These are phyloP conservation scores for Melipona quadrifasciata DNA, from an alignment of 1,140 invertebrate species.

Conservation along the genomic window DNA sequence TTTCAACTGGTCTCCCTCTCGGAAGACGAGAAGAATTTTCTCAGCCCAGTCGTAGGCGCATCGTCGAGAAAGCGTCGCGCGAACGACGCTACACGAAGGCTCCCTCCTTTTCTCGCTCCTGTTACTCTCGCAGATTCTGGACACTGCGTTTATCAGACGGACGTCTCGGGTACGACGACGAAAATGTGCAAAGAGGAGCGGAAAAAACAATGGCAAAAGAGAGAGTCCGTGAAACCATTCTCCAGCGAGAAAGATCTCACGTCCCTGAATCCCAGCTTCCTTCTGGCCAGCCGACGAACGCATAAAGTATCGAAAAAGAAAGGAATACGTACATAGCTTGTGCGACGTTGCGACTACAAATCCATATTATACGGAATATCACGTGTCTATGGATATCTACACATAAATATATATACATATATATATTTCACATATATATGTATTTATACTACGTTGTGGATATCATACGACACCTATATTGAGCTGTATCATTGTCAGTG, in stretches of 20 bases:
- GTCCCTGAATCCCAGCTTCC: slow-evolving; percentile 16
- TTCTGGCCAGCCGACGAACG: slow-evolving; percentile 58
- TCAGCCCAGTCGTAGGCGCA: slow-evolving; percentile 16
- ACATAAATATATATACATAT: slow-evolving; percentile 36
- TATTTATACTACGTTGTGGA: slow-evolving; percentile 56
- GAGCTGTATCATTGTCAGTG: slow-evolving; percentile 80
- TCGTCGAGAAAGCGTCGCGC: slow-evolving; percentile 24
- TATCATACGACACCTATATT: slow-evolving; percentile 67
- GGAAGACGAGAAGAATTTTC: neutral
- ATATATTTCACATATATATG: slow-evolving; percentile 7
- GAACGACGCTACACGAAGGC: slow-evolving; percentile 23
- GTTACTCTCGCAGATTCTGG: slow-evolving; percentile 31
- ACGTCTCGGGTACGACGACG: slow-evolving; percentile 1
- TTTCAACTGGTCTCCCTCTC: slow-evolving; percentile 14
- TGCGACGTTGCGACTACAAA: slow-evolving; percentile 57
- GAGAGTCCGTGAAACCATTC: slow-evolving; percentile 14
- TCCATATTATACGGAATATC: slow-evolving; percentile 48
- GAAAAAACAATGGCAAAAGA: slow-evolving; percentile 18
- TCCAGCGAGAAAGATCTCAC: slow-evolving; percentile 13
- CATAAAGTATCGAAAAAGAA: neutral
- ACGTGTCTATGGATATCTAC: slow-evolving; percentile 42
- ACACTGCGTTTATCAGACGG: slow-evolving; percentile 34
- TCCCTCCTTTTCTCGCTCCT: neutral
- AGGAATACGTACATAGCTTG: slow-evolving; percentile 49
- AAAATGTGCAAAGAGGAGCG: neutral